Conservation (phyloP, 2,113 vertebrate genomes). For the Amblyornis subalaris region DNA sequence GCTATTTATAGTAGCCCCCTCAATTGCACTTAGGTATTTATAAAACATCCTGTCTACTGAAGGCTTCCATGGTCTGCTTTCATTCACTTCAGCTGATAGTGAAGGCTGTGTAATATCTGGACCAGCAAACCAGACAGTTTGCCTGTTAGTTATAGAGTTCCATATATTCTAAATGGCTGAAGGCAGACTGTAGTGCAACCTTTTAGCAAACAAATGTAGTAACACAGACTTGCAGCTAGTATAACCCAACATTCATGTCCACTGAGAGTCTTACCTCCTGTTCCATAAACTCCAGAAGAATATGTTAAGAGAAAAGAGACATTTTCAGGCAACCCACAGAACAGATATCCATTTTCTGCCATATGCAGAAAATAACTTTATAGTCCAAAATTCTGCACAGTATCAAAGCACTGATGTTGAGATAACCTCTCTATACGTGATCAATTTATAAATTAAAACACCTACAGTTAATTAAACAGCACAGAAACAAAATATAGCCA, state of each 20-base stretch:
- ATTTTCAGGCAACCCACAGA: neutral
- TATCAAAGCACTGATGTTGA: neutral
- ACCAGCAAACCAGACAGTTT: neutral
- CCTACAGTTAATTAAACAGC: neutral
- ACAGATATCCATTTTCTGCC: neutral
- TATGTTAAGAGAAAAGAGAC: neutral
- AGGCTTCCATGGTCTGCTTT: slow-evolving; percentile 10
- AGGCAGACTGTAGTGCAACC: neutral
- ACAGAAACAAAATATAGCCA: neutral
- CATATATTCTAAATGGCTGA: neutral
- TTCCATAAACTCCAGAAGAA: neutral
- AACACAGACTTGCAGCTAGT: neutral
- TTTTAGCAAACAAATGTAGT: neutral
- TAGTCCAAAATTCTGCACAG: neutral
- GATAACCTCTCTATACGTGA: neutral
- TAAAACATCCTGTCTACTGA: slow-evolving; percentile 7
- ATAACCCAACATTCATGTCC: neutral
- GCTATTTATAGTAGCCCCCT: slow-evolving; percentile 59
- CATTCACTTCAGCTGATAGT: slow-evolving; percentile 24
- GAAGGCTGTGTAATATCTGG: neutral
- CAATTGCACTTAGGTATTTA: neutral
- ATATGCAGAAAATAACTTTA: neutral
- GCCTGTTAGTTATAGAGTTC: neutral
- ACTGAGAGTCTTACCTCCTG: neutral
- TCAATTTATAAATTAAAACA: neutral